These are phyloP conservation scores for Tenthredo distinguenda DNA, from an alignment of 2,888 invertebrate species.

Conservation along the genomic window DNA sequence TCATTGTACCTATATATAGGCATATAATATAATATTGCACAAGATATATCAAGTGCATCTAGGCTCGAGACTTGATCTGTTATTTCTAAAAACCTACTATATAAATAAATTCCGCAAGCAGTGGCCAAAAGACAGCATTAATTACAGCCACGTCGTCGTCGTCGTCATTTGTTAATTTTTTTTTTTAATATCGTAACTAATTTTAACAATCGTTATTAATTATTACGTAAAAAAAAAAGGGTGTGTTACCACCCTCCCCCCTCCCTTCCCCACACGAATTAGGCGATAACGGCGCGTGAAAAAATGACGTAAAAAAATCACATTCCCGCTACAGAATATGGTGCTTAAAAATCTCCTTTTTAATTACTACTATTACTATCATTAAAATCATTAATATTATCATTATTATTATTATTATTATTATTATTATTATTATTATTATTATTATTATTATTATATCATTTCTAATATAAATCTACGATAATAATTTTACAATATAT, in stretches of 20 bases:
- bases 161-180: not conserved
- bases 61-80: constrained; percentile 13
- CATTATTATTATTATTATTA: not conserved
- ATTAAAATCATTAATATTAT: not conserved
- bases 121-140: not conserved
- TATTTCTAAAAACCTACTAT: constrained; percentile 1
- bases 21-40: constrained; percentile 3
- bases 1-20: not conserved
- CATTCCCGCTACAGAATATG: constrained; percentile 8
- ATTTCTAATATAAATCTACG: constrained; percentile 45
- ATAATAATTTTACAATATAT: constrained; percentile 48
- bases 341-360: constrained; percentile 27
- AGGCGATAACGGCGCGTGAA: constrained; percentile 10
- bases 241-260: not conserved
- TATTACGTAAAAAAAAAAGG: not conserved
- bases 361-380: not conserved
- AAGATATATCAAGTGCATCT: constrained; percentile 13
- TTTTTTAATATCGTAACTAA: not conserved
- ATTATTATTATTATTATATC: constrained; percentile 20
- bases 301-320: constrained; percentile 38
- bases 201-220: not conserved
- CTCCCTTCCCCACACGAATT: not conserved
- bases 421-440: not conserved
- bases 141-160: not conserved
- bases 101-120: constrained; percentile 37